Conservation (phyloP, 2,888 invertebrate genomes). For the Dichetophora obliterata region DNA sequence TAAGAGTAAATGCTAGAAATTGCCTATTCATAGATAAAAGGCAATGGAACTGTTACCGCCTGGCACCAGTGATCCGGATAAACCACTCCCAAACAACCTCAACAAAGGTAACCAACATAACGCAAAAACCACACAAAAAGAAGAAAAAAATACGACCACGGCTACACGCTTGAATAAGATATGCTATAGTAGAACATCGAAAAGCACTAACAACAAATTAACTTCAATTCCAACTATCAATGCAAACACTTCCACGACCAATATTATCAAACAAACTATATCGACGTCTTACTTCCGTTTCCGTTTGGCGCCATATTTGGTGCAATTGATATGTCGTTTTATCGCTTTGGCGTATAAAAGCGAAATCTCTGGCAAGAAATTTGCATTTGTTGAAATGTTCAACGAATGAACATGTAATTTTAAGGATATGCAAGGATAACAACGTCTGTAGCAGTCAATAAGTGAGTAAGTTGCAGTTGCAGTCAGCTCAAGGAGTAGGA, state of each 20-base stretch:
- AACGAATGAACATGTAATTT: constrained; percentile 30
- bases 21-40: no score
- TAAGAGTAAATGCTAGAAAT: no score
- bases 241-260: neutral
- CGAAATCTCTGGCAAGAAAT: constrained; percentile 16
- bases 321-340: constrained; percentile 31
- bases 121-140: neutral
- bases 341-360: neutral
- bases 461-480: neutral
- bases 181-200: constrained; percentile 9
- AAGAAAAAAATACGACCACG: neutral
- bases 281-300: neutral
- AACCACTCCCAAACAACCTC: neutral
- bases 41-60: no score
- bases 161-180: constrained; percentile 1
- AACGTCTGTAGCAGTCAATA: neutral
- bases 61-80: no score
- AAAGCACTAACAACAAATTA: constrained; percentile 14
- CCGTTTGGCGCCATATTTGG: constrained; percentile 10
- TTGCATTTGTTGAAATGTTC: constrained; percentile 25
- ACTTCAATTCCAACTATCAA: constrained; percentile 13
- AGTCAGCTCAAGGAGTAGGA: neutral
- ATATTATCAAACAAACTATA: neutral
- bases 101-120: constrained; percentile 9
- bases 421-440: constrained; percentile 26